A percentile compares a stretch with the other conserved stretches of the same genome.
Conservation (phyloP, 2,888 invertebrate species). For the Loripinus fragilis region DNA sequence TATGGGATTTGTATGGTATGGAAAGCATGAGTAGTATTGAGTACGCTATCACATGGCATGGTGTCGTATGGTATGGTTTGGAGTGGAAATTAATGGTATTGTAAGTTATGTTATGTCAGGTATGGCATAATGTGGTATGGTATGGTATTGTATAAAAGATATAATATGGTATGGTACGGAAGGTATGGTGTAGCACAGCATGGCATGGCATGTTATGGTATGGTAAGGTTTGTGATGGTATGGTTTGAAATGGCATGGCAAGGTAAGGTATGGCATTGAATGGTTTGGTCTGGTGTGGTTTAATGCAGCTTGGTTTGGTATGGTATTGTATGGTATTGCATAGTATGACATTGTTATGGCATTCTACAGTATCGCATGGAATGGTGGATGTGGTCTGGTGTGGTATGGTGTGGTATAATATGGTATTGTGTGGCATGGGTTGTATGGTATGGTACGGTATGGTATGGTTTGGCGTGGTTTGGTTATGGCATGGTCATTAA, state of each 20-base stretch:
- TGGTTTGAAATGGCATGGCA: neutral
- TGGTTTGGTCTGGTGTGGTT: neutral
- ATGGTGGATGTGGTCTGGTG: neutral
- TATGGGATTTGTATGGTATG: neutral
- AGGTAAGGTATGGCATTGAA: neutral
- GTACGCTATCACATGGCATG: neutral
- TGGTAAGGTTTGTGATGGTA: neutral
- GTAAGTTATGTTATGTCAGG: too few relatives aligned
- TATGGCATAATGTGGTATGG: neutral
- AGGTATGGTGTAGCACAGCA: neutral
- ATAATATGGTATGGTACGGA: neutral
- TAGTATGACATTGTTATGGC: neutral
- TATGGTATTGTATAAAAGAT: neutral
- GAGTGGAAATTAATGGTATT: neutral
- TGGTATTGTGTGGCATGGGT: neutral
- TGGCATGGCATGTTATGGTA: neutral
- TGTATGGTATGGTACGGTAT: neutral
- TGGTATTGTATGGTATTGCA: neutral
- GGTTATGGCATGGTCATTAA: neutral
- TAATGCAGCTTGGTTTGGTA: neutral
- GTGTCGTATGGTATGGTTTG: neutral
- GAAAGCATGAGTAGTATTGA: neutral
- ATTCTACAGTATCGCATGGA: neutral
- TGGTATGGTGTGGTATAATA: neutral
- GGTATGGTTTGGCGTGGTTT: neutral